Conservation (phyloP, 2,113 vertebrate species). For the Aptenodytes patagonicus region DNA sequence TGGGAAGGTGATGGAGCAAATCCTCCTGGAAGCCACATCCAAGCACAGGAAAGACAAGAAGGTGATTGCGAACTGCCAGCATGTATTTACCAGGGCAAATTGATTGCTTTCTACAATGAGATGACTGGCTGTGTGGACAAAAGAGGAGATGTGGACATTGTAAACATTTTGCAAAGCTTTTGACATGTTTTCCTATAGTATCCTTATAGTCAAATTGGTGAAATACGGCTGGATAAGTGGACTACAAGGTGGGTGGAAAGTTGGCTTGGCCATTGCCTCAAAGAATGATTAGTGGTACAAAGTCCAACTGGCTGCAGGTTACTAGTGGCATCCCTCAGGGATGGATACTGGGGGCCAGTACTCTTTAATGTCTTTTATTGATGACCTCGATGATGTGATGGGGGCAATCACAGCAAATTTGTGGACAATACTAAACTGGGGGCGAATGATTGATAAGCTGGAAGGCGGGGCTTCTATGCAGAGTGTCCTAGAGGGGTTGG, state of each 20-base stretch:
- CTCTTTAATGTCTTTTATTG: neutral
- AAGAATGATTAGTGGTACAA: neutral
- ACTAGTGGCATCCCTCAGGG: neutral
- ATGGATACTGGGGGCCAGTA: neutral
- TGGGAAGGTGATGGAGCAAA: neutral
- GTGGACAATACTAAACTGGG: neutral
- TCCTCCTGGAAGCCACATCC: neutral
- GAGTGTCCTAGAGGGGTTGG: neutral
- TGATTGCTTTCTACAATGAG: neutral
- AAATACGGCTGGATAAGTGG: neutral
- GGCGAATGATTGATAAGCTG: neutral
- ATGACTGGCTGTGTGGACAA: neutral
- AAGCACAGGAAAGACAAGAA: neutral
- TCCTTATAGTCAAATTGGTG: neutral
- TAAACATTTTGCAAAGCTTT: neutral
- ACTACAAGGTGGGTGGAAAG: neutral
- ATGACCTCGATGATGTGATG: neutral
- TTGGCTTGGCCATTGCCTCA: neutral
- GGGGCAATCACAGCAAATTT: neutral
- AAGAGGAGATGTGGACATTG: neutral
- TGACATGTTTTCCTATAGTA: neutral
- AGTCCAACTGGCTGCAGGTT: neutral
- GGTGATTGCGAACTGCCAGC: neutral
- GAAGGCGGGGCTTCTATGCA: neutral
- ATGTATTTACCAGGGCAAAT: neutral